A percentile compares a stretch with the other conserved stretches of the same genome.
These are phyloP conservation scores for Sinentomon sp. DNA, from an alignment of 2,888 invertebrate genomes.

Conservation along the genomic window DNA sequence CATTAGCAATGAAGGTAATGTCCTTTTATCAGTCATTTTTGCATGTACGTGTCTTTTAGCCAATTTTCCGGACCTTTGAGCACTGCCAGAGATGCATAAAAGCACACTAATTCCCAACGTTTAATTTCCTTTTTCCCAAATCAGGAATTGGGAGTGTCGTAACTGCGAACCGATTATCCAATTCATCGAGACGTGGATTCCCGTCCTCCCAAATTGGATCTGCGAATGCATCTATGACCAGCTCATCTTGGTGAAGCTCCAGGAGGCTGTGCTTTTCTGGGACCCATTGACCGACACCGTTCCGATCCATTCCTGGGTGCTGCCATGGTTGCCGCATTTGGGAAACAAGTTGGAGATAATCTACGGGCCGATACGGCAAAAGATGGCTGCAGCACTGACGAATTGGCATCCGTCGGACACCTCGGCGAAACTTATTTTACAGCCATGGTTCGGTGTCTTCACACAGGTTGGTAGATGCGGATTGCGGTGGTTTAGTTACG, in stretches of 20 bases:
- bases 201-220: constrained; percentile 55
- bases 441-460: constrained; percentile 65
- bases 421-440: constrained; percentile 68
- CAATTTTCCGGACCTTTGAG: too few species aligned
- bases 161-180: constrained; percentile 46
- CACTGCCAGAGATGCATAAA: too few species aligned
- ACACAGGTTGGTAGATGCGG: too few species aligned
- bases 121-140: constrained; percentile 15
- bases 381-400: constrained; percentile 59
- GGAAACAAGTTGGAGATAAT: constrained; percentile 35
- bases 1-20: too few species aligned
- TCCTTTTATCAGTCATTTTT: too few species aligned
- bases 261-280: constrained; percentile 58
- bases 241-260: constrained; percentile 38
- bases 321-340: constrained; percentile 78
- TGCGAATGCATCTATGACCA: constrained; percentile 53
- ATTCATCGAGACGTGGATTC: constrained; percentile 52
- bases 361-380: constrained; percentile 73
- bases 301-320: constrained; percentile 88
- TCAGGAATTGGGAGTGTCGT: constrained; percentile 53
- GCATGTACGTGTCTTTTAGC: too few species aligned
- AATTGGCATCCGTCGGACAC: constrained; percentile 87
- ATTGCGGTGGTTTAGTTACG: too few species aligned
- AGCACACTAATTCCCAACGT: too few species aligned
- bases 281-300: constrained; percentile 82